These are phyloP conservation scores for Myxocyprinus asiaticus DNA, from an alignment of 2,113 vertebrate genomes.

Conservation along the genomic window DNA sequence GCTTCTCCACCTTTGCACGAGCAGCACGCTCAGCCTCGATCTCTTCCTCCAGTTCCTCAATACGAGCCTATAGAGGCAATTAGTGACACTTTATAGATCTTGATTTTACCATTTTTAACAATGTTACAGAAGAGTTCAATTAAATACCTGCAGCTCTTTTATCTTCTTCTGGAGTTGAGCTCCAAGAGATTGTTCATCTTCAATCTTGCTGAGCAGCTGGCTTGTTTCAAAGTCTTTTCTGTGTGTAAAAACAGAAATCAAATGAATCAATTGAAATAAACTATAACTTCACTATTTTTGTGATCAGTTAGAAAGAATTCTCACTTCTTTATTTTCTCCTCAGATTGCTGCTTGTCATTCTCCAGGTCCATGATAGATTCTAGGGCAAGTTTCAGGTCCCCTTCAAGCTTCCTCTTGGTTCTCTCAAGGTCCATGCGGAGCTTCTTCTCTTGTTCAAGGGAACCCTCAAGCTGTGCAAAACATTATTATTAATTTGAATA, in stretches of 20 bases:
- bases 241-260: neutral
- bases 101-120: neutral
- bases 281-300: too few species aligned
- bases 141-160: neutral
- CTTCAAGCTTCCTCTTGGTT: slow-evolving; percentile 65
- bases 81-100: neutral
- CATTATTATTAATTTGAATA: neutral
- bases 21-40: slow-evolving; percentile 66
- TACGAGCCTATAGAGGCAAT: slow-evolving; percentile 39
- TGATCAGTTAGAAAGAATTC: too few species aligned
- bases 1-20: slow-evolving; percentile 61
- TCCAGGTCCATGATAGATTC: slow-evolving; percentile 65
- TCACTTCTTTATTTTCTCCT: slow-evolving; percentile 63
- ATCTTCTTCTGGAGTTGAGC: slow-evolving; percentile 1
- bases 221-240: slow-evolving; percentile 54
- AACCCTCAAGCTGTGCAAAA: slow-evolving; percentile 44
- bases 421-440: slow-evolving; percentile 69
- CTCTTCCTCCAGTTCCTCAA: slow-evolving; percentile 54
- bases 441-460: slow-evolving; percentile 70
- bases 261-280: too few species aligned
- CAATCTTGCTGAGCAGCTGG: neutral
- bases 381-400: slow-evolving; percentile 70
- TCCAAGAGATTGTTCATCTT: neutral
- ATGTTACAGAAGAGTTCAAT: neutral
- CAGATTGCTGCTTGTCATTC: slow-evolving; percentile 62